These are phyloP conservation scores for Protobothrops mucrosquamatus DNA, from an alignment of 2,113 vertebrate genomes.

Conservation along the genomic window DNA sequence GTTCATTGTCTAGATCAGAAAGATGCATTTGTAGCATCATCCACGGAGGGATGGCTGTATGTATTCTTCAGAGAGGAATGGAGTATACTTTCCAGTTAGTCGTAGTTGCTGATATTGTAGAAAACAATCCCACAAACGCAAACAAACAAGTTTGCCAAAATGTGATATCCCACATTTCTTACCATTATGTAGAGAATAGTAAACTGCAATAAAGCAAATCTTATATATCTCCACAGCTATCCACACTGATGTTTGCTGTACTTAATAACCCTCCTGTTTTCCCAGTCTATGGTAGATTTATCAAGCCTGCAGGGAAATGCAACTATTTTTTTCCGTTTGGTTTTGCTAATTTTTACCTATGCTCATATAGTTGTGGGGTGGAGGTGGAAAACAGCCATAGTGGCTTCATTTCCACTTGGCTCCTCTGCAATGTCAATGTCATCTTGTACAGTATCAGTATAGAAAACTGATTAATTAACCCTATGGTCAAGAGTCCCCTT, in stretches of 20 bases:
- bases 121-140: neutral
- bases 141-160: neutral
- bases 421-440: neutral
- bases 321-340: neutral
- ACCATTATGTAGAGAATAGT: accelerated
- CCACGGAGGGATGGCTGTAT: neutral
- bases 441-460: neutral
- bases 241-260: neutral
- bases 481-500: neutral
- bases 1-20: neutral
- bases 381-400: neutral
- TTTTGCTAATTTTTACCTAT: neutral
- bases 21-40: neutral
- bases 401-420: neutral
- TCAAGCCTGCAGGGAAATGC: neutral
- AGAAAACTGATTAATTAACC: neutral
- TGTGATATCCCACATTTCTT: accelerated
- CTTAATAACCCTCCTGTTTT: neutral
- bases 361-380: neutral
- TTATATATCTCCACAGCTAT: neutral
- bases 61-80: neutral
- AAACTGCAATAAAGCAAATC: neutral
- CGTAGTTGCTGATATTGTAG: neutral
- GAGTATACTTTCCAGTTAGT: neutral
- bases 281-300: neutral